A percentile compares a stretch with the other conserved stretches of the same genome.
Conservation (phyloP, 1,140 invertebrate genomes). For the Orius insidiosus region DNA sequence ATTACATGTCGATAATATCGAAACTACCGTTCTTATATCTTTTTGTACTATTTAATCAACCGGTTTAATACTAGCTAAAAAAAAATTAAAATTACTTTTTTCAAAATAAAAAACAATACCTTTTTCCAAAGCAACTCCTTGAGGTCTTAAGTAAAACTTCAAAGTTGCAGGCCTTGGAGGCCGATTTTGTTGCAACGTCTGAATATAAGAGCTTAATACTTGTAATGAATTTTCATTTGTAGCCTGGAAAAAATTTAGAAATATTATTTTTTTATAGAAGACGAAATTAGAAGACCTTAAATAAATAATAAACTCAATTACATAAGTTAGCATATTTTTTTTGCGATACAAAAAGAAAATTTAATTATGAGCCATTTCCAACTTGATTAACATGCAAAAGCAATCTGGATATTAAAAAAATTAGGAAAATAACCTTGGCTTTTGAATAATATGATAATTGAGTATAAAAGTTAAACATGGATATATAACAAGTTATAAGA, state of each 20-base stretch:
- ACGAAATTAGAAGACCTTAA: background rate
- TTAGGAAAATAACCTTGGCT: background rate
- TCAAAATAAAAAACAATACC: slow-evolving; percentile 4
- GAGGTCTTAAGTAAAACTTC: slow-evolving; percentile 45
- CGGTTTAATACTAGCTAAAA: slow-evolving; percentile 43
- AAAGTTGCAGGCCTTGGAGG: slow-evolving; percentile 38
- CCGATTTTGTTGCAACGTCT: slow-evolving; percentile 46
- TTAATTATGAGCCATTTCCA: too few species aligned
- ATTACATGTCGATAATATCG: slow-evolving; percentile 61
- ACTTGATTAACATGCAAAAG: too few species aligned
- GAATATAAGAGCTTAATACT: slow-evolving; percentile 64
- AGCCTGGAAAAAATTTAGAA: slow-evolving; percentile 36
- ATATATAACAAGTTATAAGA: background rate
- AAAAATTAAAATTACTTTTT: background rate
- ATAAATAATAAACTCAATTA: background rate
- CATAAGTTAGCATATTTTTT: background rate
- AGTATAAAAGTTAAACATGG: background rate
- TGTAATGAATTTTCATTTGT: slow-evolving; percentile 85
- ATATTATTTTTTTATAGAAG: background rate
- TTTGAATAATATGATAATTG: background rate
- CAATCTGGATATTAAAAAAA: too few species aligned
- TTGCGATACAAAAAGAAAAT: background rate
- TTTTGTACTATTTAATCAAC: slow-evolving; percentile 49
- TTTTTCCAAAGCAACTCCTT: slow-evolving; percentile 11
- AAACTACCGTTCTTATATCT: slow-evolving; percentile 55